Evolutionary conservation across 2,888 invertebrate genomes (phyloP), one percentile per base, ranked within the genome.

Genomic region (Pinctada fucata): DNA sequence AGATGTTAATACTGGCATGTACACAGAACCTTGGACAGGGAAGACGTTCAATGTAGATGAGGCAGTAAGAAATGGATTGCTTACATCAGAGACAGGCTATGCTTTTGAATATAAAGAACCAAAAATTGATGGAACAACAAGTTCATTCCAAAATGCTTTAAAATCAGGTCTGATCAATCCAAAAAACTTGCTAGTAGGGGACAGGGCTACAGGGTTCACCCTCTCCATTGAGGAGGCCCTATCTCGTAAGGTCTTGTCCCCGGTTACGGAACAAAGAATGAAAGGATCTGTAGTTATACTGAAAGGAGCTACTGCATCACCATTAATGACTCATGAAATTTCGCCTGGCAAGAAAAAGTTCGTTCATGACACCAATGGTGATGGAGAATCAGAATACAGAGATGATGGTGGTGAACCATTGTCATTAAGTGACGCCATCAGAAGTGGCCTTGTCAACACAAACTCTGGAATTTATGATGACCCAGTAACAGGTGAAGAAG

Each of bases 11-110:
- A 88, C 88, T 50, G 90, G 89, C 51, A 83, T 86, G 65, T 94
- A 98, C 75, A 96, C 97, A 83, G 96, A 98, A 93, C 95, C 96
- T 77, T 95, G 95, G 91, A 95, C 95, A 75, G 96, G 96, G 88
- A 94, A 94, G 67, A 96, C 97, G 93, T 93, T 98, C 75, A 96
- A 97, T n/a, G 94, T 98, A 83, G 94, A 95, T 89, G 95, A 97
- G 92, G 98, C 98, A 68, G 79, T 91, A n/a, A 81, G 88, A 31
- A 82, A 84, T 63, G 88, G 88, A 72, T 71, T 87, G 65, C 69
- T 90, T n/a, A 85, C 87, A 2, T 80, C 84, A 72, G 88, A 88
- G 68, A 80, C 82, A 74, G 85, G 85, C n/a, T 82, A 84, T 68
- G 87, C 88, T 49, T 90, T 86, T 81, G 82, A 86, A 71, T 89